A percentile compares a stretch with the other conserved stretches of the same genome.
These are phyloP conservation scores for Aptenodytes forsteri DNA, from an alignment of 2,113 vertebrate species.

Conservation along the genomic window DNA sequence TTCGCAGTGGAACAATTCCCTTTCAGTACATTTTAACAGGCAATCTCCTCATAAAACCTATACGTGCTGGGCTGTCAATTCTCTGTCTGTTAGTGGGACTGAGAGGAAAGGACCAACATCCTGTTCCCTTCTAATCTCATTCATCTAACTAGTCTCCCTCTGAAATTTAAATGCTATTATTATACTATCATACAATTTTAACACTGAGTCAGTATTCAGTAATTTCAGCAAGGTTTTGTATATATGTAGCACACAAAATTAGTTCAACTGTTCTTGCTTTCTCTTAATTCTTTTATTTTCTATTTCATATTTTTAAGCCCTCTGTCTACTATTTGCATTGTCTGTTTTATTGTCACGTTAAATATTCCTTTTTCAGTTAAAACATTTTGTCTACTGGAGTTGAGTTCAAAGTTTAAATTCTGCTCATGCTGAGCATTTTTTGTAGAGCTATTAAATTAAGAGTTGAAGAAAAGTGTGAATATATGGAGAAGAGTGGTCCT, in stretches of 20 bases:
- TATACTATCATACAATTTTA: neutral
- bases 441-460: neutral
- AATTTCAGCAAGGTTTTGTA: neutral
- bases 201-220: neutral
- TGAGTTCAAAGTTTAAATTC: slow-evolving; percentile 15
- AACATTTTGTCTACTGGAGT: neutral
- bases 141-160: neutral
- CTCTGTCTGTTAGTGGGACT: neutral
- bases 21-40: neutral
- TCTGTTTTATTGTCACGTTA: neutral
- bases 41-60: neutral
- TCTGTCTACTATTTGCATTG: neutral
- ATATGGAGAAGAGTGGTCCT: neutral
- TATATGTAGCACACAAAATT: neutral
- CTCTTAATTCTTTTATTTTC: neutral
- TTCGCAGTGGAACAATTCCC: neutral
- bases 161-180: neutral
- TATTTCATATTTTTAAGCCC: neutral
- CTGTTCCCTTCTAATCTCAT: neutral
- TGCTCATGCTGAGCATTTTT: slow-evolving; percentile 9
- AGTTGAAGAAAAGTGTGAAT: neutral
- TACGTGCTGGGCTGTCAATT: neutral
- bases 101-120: neutral
- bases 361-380: neutral
- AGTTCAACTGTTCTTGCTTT: neutral